Base-by-base conservation (phyloP, 2,113 vertebrate species). In the Aix galericulata region DNA sequence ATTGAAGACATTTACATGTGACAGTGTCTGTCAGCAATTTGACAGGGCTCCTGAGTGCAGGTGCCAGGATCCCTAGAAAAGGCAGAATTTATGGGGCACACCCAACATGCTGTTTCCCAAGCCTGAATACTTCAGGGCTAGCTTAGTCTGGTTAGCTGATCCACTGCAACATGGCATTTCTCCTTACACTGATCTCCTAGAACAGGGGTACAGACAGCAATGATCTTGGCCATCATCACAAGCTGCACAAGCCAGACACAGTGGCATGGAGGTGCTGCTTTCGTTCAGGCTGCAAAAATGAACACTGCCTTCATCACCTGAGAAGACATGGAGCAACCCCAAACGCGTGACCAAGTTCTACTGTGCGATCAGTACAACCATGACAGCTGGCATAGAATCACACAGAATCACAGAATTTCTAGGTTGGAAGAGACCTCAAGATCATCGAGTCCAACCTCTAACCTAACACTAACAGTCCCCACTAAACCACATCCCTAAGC, bases 351-450 rank as follows among this genome's bases (percentile, higher is more conserved):
- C 21, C 31, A 69, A 60, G 77, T 42, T 36, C 90, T 0, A 1
- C 26, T 34, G 40, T 9, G 31, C 13, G 71, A 69, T 15, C 1
- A 0, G 62, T 26, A 48, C 11, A 55, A 62, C 48, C 1, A 0
- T 1, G 1, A 27, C 2, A 1, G 53, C 25, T 2, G 1, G 60
- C 4, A 4, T n/a, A n/a, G n/a, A n/a, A n/a, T n/a, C n/a, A n/a
- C n/a, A n/a, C n/a, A n/a, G n/a, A n/a, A n/a, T n/a, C n/a, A n/a
- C n/a, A n/a, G n/a, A n/a, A n/a, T n/a, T n/a, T n/a, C n/a, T n/a
- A n/a, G n/a, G n/a, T n/a, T n/a, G n/a, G n/a, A n/a, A n/a, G n/a
- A n/a, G n/a, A n/a, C n/a, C n/a, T n/a, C n/a, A n/a, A n/a, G n/a
- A n/a, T n/a, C n/a, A n/a, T n/a, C n/a, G n/a, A n/a, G n/a, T n/a